Evolutionary conservation across 2,888 invertebrate species (phyloP), one percentile per base, ranked within the genome.

Genomic region (Cenopis cana): DNA sequence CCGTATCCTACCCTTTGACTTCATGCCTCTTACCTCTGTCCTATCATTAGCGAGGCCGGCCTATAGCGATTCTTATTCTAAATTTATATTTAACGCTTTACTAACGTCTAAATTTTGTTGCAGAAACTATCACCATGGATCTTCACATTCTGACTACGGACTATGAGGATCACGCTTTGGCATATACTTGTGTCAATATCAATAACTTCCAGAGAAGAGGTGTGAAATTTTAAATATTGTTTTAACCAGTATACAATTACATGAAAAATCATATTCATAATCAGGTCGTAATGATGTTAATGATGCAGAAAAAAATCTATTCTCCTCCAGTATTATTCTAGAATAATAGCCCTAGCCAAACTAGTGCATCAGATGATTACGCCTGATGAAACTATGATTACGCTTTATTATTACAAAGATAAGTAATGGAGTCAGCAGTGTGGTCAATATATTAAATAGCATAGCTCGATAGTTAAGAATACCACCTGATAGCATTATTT

Each of bases 81-180:
- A 41, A 46, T 33, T 8, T 2, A 46, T 8, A 46, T n/a, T 33
- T 33, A 8, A 33, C 33, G 24, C 24, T 14, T 41, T 12, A 41
- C 46, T 57, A 17, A 17, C 36, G 18, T 57, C 17, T 57, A 24
- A 68, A 70, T 56, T 75, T 71, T 56, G 55, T 81, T 82, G 12
- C 80, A 89, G 89, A 72, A 3, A 84, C 79, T 17, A 77, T 78
- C 2, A 76, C 81, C 1, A 82, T 79, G 9, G 74, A 81, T 0
- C 65, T 91, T 11, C 95, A 94, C 93, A 87, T 96, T n/a, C 79
- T 96, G 59, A 93, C 89, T 6, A 96, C 96, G 0, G 95, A 96
- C 82, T 96, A 96, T 81, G 83, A 88, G 0, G 88, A 87, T 50
- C 96, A 94, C 77, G 91, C 96, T 0, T 91, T 96, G 2, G 95